Base-by-base conservation (phyloP, 1,140 invertebrate species). In the Acromyrmex echinatior region DNA sequence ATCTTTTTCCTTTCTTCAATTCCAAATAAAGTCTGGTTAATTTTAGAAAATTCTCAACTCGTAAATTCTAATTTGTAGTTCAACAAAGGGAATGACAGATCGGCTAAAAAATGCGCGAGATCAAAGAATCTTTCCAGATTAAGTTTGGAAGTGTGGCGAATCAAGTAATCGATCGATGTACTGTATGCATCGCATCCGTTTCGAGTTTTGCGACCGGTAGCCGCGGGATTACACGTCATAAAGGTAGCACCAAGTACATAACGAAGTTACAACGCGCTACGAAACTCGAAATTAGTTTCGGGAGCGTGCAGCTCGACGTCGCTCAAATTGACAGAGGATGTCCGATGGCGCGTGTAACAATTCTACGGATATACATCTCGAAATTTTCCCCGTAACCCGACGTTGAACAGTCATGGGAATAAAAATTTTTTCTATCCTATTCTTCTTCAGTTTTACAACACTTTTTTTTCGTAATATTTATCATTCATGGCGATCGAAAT, bases 261-360 rank as follows among this genome's bases (percentile, higher is more conserved):
- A 84, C 80, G 80, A 84, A 84, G 80, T 84, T 84, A 84, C 70
- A 84, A 58, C 70, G 45, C 39, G 39, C 39, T 51, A 62, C 80
- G 80, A 84, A 84, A 84, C 80, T 84, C 80, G 56, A 84, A 84
- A 84, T 84, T 84, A 84, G 80, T 84, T 76, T 76, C 58, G 70
- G 80, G 28, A 76, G 56, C 80, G 73, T 39, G 70, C 18, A 62
- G 70, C 80, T 82, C 49, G 66, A 76, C 70, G 80, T 84, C 70
- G 56, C 53, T 74, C 80, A 62, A 76, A 62, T 62, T 84, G 80
- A 62, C 80, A 63, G 80, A 76, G 58, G 74, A 39, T 35, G 28
- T 74, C 70, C 70, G 45, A 84, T 84, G n/a, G 25, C 28, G 35
- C 45, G 56, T 76, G 56, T 62, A 73, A 74, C 56, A 51, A 76